Base-by-base conservation (phyloP, 2,797 vertebrate species). In the Bufotes viridis region DNA sequence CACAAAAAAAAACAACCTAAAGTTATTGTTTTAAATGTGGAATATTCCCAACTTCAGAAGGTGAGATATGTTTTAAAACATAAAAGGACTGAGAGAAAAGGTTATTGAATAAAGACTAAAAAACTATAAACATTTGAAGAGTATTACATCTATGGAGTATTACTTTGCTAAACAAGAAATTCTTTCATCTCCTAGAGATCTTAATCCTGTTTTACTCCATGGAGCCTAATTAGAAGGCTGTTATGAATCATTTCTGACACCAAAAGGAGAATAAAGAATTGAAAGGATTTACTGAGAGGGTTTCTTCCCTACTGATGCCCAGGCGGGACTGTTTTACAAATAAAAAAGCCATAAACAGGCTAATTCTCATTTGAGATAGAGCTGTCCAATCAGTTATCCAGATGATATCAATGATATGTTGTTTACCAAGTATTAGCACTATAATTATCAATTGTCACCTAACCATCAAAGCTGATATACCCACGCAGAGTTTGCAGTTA, bases 151-250 rank as follows among this genome's bases (percentile, higher is more conserved):
- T 26, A 78, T 29, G 15, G 13, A 60, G 26, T 0, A 20, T 78
- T 57, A 29, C 24, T 79, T 58, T 26, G 5, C 49, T 57, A 78
- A 78, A 80, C 13, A 80, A 29, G 9, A 72, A 61, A 80, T 18
- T 7, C 7, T 42, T 34, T 61, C 13, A 80, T 18, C 58, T 18
- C 42, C 17, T 80, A 61, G 58, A 61, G 61, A 34, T 34, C 57
- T 22, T 80, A 61, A 63, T 61, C 78, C 57, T 61, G 29, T 20
- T 20, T 61, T 61, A 42, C 42, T 61, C 78, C 78, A 61, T 18
- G 26, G 57, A 22, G 78, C 18, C 26, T 42, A 80, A 80, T 80
- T 80, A 80, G 24, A 60, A 61, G 78, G 7, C 26, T 42, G 58
- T 7, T 61, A 42, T 34, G 42, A 42, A 80, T 34, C 17, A 22